Conservation (phyloP, 2,888 invertebrate species). For the Sclerodermus sp. region DNA sequence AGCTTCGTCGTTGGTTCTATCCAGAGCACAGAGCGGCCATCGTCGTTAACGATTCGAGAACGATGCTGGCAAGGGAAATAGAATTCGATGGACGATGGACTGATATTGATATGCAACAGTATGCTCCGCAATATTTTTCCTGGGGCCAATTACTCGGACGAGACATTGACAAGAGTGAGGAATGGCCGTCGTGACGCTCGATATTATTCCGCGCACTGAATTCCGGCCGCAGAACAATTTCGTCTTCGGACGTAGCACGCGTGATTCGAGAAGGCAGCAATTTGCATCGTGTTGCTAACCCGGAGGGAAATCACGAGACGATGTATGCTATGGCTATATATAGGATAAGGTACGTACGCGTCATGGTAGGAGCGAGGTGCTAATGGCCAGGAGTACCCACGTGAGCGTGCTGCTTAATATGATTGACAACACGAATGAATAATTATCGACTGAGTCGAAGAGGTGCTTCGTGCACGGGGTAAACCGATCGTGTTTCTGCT, state of each 20-base stretch:
- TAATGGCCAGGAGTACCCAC: conserved; percentile 27
- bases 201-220: too few species aligned
- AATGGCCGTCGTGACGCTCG: too few species aligned
- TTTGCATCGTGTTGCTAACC: conserved; percentile 36
- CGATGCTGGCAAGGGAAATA: too few species aligned
- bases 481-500: neutral
- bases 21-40: too few species aligned
- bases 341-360: conserved; percentile 8
- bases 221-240: too few species aligned
- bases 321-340: conserved; percentile 20
- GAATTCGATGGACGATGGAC: too few species aligned
- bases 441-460: conserved; percentile 28
- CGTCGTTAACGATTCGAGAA: too few species aligned
- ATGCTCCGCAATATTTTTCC: too few species aligned
- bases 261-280: conserved; percentile 21
- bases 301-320: conserved; percentile 42
- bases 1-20: too few species aligned
- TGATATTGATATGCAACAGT: too few species aligned
- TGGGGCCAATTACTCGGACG: too few species aligned
- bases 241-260: neutral
- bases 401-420: conserved; percentile 27
- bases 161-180: too few species aligned
- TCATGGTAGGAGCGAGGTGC: conserved; percentile 19
- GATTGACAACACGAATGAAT: conserved; percentile 35
- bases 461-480: neutral